Evolutionary conservation across 2,113 vertebrate genomes (phyloP).

Genomic region (Paradoxurus hermaphroditus): DNA sequence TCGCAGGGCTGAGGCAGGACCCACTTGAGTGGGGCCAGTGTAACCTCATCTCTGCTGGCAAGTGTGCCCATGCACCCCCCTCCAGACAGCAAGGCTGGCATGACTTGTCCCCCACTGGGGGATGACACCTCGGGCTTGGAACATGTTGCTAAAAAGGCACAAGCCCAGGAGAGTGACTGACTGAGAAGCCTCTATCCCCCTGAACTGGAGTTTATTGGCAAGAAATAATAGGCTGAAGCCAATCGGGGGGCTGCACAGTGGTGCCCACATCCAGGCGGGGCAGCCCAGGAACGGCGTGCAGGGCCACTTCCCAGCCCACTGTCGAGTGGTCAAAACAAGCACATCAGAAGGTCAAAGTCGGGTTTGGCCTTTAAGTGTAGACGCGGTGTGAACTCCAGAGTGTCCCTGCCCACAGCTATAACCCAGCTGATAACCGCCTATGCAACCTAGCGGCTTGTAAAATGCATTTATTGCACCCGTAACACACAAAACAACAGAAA

Average conservation of each 20-base stretch:
- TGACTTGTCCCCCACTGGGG: neutral
- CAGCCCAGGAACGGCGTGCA: neutral
- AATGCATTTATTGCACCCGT: neutral
- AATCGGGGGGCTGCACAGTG: neutral
- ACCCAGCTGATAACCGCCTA: neutral
- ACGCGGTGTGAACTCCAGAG: neutral
- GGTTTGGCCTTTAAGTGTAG: neutral
- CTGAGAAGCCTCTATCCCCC: neutral
- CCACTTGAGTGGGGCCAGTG: neutral
- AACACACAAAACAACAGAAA: neutral
- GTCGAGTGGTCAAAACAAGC: neutral
- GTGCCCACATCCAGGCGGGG: neutral
- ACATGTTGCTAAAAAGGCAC: neutral
- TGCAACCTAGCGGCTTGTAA: no score
- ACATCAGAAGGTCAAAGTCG: neutral
- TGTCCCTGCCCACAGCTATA: neutral
- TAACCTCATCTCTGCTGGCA: neutral
- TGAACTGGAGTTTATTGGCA: neutral
- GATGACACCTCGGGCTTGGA: neutral
- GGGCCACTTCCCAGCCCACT: neutral
- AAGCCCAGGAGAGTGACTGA: neutral
- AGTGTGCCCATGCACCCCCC: neutral
- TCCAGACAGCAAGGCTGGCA: neutral
- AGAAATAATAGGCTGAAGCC: neutral
- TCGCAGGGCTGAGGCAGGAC: no score